These are phyloP conservation scores for Macrosteles quadrilineatus DNA, from an alignment of 1,140 invertebrate genomes.

Conservation along the genomic window DNA sequence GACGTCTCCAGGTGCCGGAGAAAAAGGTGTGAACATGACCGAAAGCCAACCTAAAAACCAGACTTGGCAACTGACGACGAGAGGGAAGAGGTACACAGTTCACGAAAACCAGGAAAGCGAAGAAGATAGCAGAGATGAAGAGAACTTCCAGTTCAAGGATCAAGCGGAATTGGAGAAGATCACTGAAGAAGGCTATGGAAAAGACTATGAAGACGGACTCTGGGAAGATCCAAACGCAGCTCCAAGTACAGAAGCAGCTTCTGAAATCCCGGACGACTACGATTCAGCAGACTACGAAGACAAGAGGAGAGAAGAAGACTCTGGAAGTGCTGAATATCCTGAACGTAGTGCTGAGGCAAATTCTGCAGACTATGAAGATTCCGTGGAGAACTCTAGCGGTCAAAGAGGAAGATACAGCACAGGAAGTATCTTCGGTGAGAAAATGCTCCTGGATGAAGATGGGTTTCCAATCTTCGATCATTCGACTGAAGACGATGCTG, in stretches of 20 bases:
- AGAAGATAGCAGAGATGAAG: conserved; percentile 8
- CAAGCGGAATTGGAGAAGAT: conserved; percentile 18
- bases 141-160: conserved; percentile 11
- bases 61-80: too few species aligned
- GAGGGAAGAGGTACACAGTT: neutral
- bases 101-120: neutral
- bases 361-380: neutral
- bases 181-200: conserved; percentile 7
- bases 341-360: neutral
- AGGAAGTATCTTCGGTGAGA: neutral
- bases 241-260: neutral
- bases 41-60: too few species aligned
- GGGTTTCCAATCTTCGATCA: conserved; percentile 13
- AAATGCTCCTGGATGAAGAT: neutral
- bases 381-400: neutral
- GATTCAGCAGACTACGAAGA: conserved; percentile 19
- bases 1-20: neutral
- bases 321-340: neutral
- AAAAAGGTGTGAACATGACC: neutral
- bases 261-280: conserved; percentile 1
- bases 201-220: conserved; percentile 11
- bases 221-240: neutral
- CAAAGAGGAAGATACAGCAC: neutral
- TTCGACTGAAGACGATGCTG: neutral
- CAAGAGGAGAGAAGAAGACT: conserved; percentile 5